Evolutionary conservation across 2,888 invertebrate genomes (phyloP), one percentile per base, ranked within the genome.

Genomic region (Stenotaenia linearis): DNA sequence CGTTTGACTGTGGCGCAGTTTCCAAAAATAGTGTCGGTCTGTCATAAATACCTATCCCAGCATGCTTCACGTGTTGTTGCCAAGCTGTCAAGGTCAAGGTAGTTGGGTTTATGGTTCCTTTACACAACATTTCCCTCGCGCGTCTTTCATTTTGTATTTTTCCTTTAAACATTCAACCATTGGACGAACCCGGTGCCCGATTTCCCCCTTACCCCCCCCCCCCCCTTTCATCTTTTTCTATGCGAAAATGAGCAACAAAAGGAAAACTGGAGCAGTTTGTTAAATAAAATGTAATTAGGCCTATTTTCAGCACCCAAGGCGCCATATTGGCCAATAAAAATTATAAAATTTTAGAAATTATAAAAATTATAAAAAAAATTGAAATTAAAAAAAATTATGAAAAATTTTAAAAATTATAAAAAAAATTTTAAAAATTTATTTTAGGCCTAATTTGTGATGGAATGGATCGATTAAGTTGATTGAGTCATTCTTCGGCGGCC

Each of bases 41-140:
- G 69, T 69, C 69, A 69, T 69, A 69, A 69, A 69, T 28, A 69
- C 69, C 69, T 28, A 69, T 69, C 69, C 69, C 69, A 69, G 69
- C 28, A 69, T 69, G 23, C 69, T 28, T 0, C 12, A 4, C 69
- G 10, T 4, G 25, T 69, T 69, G 69, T 25, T 69, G 28, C 69
- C 28, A 28, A 69, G 69, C 69, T 69, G 69, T 69, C 69, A 69
- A 69, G 69, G 69, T 69, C 69, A 69, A 69, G 69, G 69, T 69
- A 69, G 69, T 69, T 28, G 69, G 69, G 69, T 69, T 69, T 69
- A 61, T 45, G 18, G 45, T 45, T 45, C 45, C 45, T 18, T 15
- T 15, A 45, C 18, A 69, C 23, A 25, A 9, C 69, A 28, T 12
- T 4, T 28, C 69, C 69, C 69, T 69, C 61, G 23, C 25, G 12